Evolutionary conservation across 2,888 invertebrate genomes (phyloP), one percentile per base, ranked within the genome.

Genomic region (Steinernema scapterisci): DNA sequence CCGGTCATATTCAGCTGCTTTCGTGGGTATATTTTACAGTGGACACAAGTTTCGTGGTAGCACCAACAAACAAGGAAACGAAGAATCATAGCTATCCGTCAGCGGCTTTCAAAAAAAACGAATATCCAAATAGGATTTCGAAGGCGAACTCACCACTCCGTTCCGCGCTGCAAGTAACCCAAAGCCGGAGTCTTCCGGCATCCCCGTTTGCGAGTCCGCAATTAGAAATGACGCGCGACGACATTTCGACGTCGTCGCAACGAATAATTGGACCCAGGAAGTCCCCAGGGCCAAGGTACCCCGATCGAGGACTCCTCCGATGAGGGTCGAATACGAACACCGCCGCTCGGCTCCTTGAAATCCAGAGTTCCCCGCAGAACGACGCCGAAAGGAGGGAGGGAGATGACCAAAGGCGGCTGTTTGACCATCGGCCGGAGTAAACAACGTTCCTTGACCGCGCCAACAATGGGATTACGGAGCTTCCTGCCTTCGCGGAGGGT

Each of bases 401-500:
- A 48, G 45, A 19, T 38, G 48, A 16, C 48, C 38, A 38, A 38
- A 38, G 38, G 48, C 48, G 48, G 48, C n/a, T 19, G 48, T 48
- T 38, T 48, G 54, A 23, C 54, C 25, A 25, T 54, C 25, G 25
- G 16, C 54, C 54, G 25, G 23, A 6, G 25, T 54, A 54, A 54
- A 54, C 51, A 51, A 51, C 54, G 54, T 54, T 21, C 54, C 21
- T 54, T 25, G 54, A 19, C 23, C 23, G 54, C 5, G 5, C 38
- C 54, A 21, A 54, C 54, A 54, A 54, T 54, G 25, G 54, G 21
- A 54, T 54, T 54, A 54, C 54, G 21, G 25, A 19, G 54, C 48
- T 5, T 48, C 38, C 38, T 3, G 38, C 38, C 48, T 48, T 48
- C 48, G 48, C 48, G 48, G 48, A 54, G 54, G 54, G 54, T 21